A percentile compares a stretch with the other conserved stretches of the same genome.
Evolutionary conservation across 1,140 invertebrate genomes (phyloP).

Genomic region (Pseudomyrmex sp.): DNA sequence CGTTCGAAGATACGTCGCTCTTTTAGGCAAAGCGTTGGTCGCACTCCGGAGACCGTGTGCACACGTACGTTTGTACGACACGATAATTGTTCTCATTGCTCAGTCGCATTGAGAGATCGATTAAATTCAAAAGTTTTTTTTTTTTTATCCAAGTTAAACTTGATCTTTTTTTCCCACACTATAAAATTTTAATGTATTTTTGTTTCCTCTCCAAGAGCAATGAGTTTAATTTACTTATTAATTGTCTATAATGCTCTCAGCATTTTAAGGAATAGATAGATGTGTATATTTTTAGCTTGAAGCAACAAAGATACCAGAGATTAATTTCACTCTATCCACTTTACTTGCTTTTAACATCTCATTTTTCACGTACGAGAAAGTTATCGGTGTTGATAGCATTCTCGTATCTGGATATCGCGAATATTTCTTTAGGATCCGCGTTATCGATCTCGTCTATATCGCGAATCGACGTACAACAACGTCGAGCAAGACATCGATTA

Average conservation of each 20-base stretch:
- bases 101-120: background rate
- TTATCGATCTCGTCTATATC: background rate
- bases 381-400: background rate
- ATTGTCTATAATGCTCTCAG: too few relatives aligned
- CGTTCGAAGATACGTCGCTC: slow-evolving; percentile 16
- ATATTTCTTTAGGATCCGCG: background rate
- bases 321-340: background rate
- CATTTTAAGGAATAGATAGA: background rate
- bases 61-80: background rate
- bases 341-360: background rate
- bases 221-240: too few relatives aligned
- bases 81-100: background rate
- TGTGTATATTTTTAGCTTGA: background rate
- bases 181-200: too few relatives aligned
- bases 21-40: slow-evolving; percentile 13
- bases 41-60: background rate
- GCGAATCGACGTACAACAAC: background rate
- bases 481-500: background rate
- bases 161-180: too few relatives aligned
- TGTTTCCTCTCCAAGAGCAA: too few relatives aligned
- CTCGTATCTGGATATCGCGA: background rate
- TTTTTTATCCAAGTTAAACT: background rate
- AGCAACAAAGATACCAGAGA: background rate
- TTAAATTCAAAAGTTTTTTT: background rate
- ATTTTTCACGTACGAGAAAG: slow-evolving; percentile 5